Conservation (phyloP, 2,888 invertebrate species). For the Drosophila aldrichi region DNA sequence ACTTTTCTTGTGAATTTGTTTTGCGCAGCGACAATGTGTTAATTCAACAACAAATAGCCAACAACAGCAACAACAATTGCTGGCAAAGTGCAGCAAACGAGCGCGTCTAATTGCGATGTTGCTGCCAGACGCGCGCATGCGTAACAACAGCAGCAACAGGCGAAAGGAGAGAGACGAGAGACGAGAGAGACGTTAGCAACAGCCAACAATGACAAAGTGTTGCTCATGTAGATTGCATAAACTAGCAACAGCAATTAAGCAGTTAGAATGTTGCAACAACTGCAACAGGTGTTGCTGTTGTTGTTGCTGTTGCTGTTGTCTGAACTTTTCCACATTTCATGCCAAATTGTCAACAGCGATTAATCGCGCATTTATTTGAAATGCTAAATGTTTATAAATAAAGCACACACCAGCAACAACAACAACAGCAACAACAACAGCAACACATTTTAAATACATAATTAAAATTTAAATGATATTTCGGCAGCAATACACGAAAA, state of each 20-base stretch:
- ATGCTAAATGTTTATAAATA: slow-evolving; percentile 66
- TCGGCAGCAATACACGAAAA: slow-evolving; percentile 34
- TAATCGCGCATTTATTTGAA: slow-evolving; percentile 31
- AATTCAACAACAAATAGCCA: slow-evolving; percentile 72
- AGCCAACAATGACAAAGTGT: slow-evolving; percentile 47
- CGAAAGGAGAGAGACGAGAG: slow-evolving; percentile 32
- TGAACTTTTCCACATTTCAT: slow-evolving; percentile 24
- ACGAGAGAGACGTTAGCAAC: slow-evolving; percentile 17
- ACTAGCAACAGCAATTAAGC: slow-evolving; percentile 20
- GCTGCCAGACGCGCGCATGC: slow-evolving; percentile 66
- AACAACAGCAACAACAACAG: slow-evolving; percentile 19
- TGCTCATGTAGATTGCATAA: slow-evolving; percentile 56
- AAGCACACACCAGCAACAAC: slow-evolving; percentile 19
- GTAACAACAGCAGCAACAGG: slow-evolving; percentile 66
- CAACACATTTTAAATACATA: slow-evolving; percentile 58
- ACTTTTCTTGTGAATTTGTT: slow-evolving; percentile 47
- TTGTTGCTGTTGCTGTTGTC: slow-evolving; percentile 8
- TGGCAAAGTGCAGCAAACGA: slow-evolving; percentile 49
- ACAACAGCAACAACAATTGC: slow-evolving; percentile 44
- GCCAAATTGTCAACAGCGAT: slow-evolving; percentile 33
- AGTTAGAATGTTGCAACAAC: slow-evolving; percentile 37
- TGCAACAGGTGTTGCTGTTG: slow-evolving; percentile 21
- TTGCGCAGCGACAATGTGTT: slow-evolving; percentile 66
- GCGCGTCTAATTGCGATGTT: slow-evolving; percentile 54
- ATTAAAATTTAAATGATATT: slow-evolving; percentile 67